Evolutionary conservation across 2,797 vertebrate genomes (phyloP).

Genomic region (Chrosomus eos): DNA sequence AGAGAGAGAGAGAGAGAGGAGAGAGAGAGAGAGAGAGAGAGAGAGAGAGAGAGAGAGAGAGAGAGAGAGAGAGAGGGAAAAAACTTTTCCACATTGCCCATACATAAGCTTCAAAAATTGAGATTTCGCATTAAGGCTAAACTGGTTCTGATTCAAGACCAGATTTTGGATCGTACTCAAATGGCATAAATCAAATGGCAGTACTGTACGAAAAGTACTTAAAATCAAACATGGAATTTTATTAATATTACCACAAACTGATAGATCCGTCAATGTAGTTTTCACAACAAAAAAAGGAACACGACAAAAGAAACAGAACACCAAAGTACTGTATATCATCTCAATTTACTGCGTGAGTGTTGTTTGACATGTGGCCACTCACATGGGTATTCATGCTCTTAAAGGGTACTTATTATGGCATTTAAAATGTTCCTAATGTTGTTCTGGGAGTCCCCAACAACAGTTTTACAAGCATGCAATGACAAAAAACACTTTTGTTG

Average conservation of each 20-base stretch:
- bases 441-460: too few species aligned
- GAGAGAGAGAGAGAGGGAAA: background rate
- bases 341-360: background rate
- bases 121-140: background rate
- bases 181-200: background rate
- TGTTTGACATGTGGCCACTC: background rate
- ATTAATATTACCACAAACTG: background rate
- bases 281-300: background rate
- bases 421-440: too few species aligned
- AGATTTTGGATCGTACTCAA: background rate
- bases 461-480: too few species aligned
- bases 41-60: background rate
- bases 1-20: background rate
- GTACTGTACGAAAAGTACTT: background rate
- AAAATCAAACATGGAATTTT: background rate
- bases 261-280: background rate
- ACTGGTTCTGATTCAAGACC: background rate
- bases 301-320: background rate
- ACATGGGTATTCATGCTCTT: too few species aligned
- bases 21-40: background rate
- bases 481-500: too few species aligned
- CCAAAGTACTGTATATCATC: background rate
- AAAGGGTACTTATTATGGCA: too few species aligned
- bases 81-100: background rate
- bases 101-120: background rate